Evolutionary conservation across 2,113 vertebrate species (phyloP).

Genomic region (Hypocryptadius cinnamomeus): DNA sequence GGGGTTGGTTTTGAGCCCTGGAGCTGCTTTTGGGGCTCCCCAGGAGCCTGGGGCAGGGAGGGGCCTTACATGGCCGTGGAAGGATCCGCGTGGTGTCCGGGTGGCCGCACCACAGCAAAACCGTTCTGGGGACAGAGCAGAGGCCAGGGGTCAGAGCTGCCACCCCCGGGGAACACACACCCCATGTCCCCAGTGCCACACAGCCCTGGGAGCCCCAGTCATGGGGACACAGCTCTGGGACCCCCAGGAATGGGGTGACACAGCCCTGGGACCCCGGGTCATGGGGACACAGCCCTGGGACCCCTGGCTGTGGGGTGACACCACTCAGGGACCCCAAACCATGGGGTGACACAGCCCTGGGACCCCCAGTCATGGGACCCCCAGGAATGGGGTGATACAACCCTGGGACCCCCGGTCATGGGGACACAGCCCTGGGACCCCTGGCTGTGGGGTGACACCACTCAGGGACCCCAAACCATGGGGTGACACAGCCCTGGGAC

Average conservation of each 20-base stretch:
- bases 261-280: not conserved
- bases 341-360: not conserved
- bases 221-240: rapidly evolving
- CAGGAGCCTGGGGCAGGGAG: no score
- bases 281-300: not conserved
- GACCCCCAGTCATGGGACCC: no score
- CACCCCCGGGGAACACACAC: rapidly evolving
- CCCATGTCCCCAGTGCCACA: rapidly evolving
- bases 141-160: not conserved
- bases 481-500: no score
- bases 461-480: no score
- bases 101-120: slow-evolving; percentile 90
- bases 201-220: not conserved
- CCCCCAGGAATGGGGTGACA: not conserved
- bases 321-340: not conserved
- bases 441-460: no score
- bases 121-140: slow-evolving; percentile 78
- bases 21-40: not conserved
- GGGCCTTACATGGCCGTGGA: slow-evolving; percentile 84
- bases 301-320: not conserved
- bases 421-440: no score
- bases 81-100: slow-evolving; percentile 85
- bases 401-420: no score
- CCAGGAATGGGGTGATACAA: no score
- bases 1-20: not conserved